Evolutionary conservation across 2,113 vertebrate species (phyloP).

Genomic region (Tichodroma muraria): DNA sequence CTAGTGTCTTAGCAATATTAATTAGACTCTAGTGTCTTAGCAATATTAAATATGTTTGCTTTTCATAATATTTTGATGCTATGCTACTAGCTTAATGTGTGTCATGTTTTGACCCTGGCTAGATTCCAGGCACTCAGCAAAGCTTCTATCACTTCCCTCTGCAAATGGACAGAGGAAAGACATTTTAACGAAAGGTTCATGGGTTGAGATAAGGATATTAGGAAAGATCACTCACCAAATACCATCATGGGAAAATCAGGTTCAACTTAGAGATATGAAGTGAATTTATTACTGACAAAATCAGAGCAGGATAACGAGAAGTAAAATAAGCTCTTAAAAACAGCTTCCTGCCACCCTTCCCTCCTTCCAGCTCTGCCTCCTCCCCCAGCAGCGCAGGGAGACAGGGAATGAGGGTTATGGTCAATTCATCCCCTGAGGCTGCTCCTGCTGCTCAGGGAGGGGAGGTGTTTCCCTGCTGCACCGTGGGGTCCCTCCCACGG

Average conservation of each 20-base stretch:
- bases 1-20: not conserved
- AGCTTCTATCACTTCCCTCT: not conserved
- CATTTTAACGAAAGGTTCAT: not conserved
- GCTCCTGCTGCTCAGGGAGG: not conserved
- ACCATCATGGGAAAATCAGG: not conserved
- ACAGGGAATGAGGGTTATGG: not conserved
- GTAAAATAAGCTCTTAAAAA: not conserved
- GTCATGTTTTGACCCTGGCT: not conserved
- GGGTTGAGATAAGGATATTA: not conserved
- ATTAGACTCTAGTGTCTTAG: too few relatives aligned
- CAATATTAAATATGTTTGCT: not conserved
- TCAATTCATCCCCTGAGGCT: not conserved
- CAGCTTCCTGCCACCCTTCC: not conserved
- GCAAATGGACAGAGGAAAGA: not conserved
- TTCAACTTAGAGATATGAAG: not conserved
- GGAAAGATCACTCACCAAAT: not conserved
- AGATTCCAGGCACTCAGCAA: not conserved
- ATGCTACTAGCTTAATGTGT: not conserved
- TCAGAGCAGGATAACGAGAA: not conserved
- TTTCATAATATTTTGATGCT: not conserved
- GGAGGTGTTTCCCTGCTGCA: not conserved
- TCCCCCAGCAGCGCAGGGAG: not conserved
- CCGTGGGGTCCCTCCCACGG: fast-evolving
- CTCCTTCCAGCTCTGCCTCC: not conserved
- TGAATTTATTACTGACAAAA: not conserved